Evolutionary conservation across 2,113 vertebrate genomes (phyloP).

Genomic region (Rostratula benghalensis): DNA sequence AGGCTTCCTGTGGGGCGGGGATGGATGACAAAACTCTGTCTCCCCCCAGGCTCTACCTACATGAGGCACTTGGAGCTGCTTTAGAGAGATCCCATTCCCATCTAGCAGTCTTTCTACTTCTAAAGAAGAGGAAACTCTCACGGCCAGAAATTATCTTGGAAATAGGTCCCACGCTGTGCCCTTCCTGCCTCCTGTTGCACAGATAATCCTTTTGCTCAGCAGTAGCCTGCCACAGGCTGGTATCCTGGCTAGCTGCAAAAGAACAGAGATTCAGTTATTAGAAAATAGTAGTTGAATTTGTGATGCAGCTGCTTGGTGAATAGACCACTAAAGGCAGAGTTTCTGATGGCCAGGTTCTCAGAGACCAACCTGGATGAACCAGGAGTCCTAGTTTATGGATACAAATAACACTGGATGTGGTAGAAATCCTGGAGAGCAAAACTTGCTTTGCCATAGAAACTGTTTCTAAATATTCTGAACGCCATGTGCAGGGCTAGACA

Average conservation of each 20-base stretch:
- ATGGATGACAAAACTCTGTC: background rate
- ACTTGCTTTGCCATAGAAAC: background rate
- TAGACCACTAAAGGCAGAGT: background rate
- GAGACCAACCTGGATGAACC: background rate
- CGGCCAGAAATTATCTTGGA: background rate
- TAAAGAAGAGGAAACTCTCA: background rate
- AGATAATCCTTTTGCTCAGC: background rate
- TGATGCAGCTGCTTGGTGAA: background rate
- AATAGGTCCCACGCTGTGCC: background rate
- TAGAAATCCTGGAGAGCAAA: background rate
- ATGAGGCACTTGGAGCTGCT: background rate
- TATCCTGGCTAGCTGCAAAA: background rate
- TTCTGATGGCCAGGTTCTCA: background rate
- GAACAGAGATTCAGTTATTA: background rate
- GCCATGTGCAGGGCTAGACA: background rate
- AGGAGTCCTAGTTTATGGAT: background rate
- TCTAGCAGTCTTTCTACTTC: background rate
- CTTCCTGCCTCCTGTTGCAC: background rate
- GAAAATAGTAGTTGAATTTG: background rate
- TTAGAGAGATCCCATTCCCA: background rate
- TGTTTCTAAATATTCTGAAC: background rate
- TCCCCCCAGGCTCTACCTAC: background rate
- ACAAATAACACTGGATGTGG: background rate
- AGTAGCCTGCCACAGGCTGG: background rate
- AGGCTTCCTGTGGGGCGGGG: background rate